A percentile compares a stretch with the other conserved stretches of the same genome.
phyloP scores from a whole-genome alignment of 2,797 vertebrate species.

The Semaprochilodus insignis region DNA sequence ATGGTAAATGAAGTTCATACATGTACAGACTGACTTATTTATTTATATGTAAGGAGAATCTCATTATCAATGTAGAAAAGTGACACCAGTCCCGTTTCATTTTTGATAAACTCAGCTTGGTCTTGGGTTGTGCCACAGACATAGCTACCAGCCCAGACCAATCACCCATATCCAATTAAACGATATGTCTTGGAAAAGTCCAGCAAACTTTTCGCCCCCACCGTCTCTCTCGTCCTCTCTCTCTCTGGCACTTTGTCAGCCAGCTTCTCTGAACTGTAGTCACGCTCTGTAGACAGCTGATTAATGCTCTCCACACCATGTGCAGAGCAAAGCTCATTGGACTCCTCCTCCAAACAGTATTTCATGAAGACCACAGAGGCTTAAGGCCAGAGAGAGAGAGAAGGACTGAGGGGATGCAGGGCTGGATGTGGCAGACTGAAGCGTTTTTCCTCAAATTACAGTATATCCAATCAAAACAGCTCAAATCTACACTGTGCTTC shows the following conservation, averaged over 20 bases:
- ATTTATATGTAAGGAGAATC: not conserved
- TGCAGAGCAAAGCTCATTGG: conserved; percentile 58
- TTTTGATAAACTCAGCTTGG: conserved; percentile 66
- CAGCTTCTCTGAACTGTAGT: conserved; percentile 61
- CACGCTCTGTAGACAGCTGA: conserved; percentile 70
- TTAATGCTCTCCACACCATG: conserved; percentile 68
- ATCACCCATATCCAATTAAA: conserved; percentile 78
- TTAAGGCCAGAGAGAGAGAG: conserved; percentile 40
- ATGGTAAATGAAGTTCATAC: not conserved
- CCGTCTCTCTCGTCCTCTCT: conserved; percentile 41
- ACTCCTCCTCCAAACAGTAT: conserved; percentile 58
- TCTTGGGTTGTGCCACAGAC: conserved; percentile 63
- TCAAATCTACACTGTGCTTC: conserved; percentile 1
- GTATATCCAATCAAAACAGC: conserved; percentile 14
- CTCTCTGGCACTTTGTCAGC: conserved; percentile 58
- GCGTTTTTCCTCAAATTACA: conserved; percentile 16
- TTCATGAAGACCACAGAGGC: conserved; percentile 51
- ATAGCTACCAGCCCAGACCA: conserved; percentile 58
- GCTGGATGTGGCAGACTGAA: conserved; percentile 17
- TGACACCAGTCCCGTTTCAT: conserved; percentile 54
- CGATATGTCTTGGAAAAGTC: conserved; percentile 67
- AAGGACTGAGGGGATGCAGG: conserved; percentile 14
- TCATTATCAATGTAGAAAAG: conserved; percentile 32
- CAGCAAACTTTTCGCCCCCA: conserved; percentile 60
- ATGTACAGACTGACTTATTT: not conserved